phyloP scores from a whole-genome alignment of 2,113 vertebrate species.

The Noctilio leporinus region DNA sequence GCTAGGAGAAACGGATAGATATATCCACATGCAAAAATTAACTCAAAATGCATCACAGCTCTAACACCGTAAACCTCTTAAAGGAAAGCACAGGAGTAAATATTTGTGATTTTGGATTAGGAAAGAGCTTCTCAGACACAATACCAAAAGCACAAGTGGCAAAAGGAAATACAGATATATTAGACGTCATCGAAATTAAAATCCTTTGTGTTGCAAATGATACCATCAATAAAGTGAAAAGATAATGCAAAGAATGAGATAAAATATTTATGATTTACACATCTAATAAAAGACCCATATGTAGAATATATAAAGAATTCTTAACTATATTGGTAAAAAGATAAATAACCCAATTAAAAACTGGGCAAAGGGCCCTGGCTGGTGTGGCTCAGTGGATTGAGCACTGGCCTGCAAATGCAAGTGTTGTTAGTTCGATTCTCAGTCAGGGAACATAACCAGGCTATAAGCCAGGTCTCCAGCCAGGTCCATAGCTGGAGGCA shows the following conservation, averaged over 20 bases:
- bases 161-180: neutral
- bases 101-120: neutral
- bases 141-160: neutral
- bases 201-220: neutral
- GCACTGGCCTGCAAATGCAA: too few relatives aligned
- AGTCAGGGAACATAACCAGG: too few relatives aligned
- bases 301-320: neutral
- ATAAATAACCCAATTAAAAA: neutral
- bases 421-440: too few relatives aligned
- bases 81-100: neutral
- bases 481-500: too few relatives aligned
- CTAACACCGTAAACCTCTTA: neutral
- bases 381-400: too few relatives aligned
- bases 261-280: neutral
- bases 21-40: neutral
- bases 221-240: neutral
- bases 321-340: neutral
- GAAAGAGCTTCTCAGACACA: neutral
- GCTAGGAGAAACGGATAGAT: neutral
- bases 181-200: neutral
- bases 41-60: neutral
- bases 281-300: neutral
- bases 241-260: neutral
- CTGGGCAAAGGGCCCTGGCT: neutral
- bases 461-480: too few relatives aligned